Conservation (phyloP, 2,888 invertebrate species). For the Noctua janthe region DNA sequence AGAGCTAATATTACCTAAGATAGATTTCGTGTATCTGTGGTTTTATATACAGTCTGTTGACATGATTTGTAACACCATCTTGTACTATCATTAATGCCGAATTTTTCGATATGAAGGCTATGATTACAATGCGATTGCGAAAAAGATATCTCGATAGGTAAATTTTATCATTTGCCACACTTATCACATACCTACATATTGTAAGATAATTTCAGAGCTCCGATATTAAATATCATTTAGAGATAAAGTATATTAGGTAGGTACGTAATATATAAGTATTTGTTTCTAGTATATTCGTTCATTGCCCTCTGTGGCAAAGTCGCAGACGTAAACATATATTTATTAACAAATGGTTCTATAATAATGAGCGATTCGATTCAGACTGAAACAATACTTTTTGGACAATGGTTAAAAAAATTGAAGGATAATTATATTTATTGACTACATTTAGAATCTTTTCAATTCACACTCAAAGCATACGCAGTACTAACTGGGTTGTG, state of each 20-base stretch:
- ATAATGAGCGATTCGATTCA: constrained; percentile 20
- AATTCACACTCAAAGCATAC: background rate
- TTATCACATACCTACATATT: background rate
- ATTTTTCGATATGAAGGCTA: background rate
- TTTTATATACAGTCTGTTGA: background rate
- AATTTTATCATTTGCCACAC: constrained; percentile 29
- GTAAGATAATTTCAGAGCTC: constrained; percentile 39
- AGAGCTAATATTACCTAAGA: background rate
- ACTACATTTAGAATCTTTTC: background rate
- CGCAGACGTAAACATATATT: constrained; percentile 14
- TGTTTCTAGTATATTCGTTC: constrained; percentile 33
- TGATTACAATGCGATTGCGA: constrained; percentile 6
- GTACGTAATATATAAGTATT: background rate
- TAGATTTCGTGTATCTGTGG: background rate
- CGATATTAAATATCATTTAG: constrained; percentile 39
- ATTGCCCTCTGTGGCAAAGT: constrained; percentile 23
- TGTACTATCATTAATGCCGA: background rate
- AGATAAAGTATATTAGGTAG: constrained; percentile 21
- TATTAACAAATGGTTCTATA: constrained; percentile 8
- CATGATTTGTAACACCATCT: too few relatives aligned
- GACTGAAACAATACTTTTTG: background rate
- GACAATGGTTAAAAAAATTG: background rate
- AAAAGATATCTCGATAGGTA: constrained; percentile 13
- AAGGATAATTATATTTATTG: background rate
- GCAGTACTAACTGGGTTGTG: too few relatives aligned